These are phyloP conservation scores for Panagrolaimus sp. DNA, from an alignment of 1,140 invertebrate genomes.

Conservation along the genomic window DNA sequence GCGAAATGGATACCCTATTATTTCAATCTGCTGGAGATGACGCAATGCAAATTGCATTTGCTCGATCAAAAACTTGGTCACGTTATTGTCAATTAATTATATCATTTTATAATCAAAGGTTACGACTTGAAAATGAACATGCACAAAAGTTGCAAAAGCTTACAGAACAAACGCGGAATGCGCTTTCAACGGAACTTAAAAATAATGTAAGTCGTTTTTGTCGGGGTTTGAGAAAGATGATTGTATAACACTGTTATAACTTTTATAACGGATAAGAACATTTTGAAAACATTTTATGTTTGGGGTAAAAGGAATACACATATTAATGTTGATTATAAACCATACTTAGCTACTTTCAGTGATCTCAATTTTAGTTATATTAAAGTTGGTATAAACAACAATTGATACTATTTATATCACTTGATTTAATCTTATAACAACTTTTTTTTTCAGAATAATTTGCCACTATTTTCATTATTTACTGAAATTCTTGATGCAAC, in stretches of 20 bases:
- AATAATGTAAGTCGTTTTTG: slow-evolving; percentile 9
- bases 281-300: no score
- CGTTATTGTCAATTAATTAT: slow-evolving; percentile 48
- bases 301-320: no score
- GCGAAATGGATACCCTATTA: slow-evolving; percentile 5
- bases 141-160: slow-evolving; percentile 36
- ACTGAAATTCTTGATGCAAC: slow-evolving; percentile 37
- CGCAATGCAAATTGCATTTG: slow-evolving; percentile 38
- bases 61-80: slow-evolving; percentile 44
- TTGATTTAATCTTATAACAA: no score
- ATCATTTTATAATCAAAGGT: slow-evolving; percentile 36
- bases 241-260: no score
- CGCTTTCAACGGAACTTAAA: slow-evolving; percentile 21
- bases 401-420: no score
- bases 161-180: slow-evolving; percentile 39
- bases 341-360: no score
- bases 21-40: slow-evolving; percentile 21
- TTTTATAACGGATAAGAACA: no score
- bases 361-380: no score
- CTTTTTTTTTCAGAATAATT: slow-evolving; percentile 30
- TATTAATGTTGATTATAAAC: no score
- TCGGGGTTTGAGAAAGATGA: no score
- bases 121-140: slow-evolving; percentile 42
- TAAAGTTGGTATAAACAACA: no score
- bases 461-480: slow-evolving; percentile 38